phyloP scores from a whole-genome alignment of 2,113 vertebrate genomes.

The Platysternon megacephalum region DNA sequence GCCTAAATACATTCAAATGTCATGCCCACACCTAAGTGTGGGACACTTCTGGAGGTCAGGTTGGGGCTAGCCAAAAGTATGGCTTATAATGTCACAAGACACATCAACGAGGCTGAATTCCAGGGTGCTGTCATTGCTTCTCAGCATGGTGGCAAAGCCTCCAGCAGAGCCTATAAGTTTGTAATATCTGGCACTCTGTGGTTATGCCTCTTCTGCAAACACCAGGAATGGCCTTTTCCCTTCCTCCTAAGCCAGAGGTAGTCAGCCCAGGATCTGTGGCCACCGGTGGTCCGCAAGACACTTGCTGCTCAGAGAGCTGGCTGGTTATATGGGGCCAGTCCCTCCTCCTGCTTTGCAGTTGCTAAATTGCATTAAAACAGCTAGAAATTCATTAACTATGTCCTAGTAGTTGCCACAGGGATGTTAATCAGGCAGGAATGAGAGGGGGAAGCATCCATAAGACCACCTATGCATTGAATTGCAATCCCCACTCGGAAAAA shows the following conservation, averaged over 20 bases:
- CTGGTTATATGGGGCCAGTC: not conserved
- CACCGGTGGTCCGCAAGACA: not conserved
- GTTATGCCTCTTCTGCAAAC: slow-evolving; percentile 47
- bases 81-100: slow-evolving; percentile 16
- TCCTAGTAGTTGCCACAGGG: not conserved
- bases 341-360: not conserved
- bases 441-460: not conserved
- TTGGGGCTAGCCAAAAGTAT: slow-evolving; percentile 50
- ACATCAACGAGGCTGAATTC: slow-evolving; percentile 65
- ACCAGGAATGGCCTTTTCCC: slow-evolving; percentile 40
- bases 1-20: not conserved
- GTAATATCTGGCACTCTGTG: slow-evolving; percentile 51
- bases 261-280: not conserved
- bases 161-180: slow-evolving; percentile 35
- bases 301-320: not conserved
- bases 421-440: not conserved
- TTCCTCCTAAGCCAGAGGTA: not conserved
- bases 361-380: slow-evolving; percentile 14
- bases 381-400: not conserved
- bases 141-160: slow-evolving; percentile 53
- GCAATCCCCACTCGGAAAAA: not conserved
- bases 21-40: not conserved
- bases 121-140: slow-evolving; percentile 63
- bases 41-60: slow-evolving; percentile 51
- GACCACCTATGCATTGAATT: not conserved